Evolutionary conservation across 2,888 invertebrate genomes (phyloP).

Genomic region (Athalia circularis): DNA sequence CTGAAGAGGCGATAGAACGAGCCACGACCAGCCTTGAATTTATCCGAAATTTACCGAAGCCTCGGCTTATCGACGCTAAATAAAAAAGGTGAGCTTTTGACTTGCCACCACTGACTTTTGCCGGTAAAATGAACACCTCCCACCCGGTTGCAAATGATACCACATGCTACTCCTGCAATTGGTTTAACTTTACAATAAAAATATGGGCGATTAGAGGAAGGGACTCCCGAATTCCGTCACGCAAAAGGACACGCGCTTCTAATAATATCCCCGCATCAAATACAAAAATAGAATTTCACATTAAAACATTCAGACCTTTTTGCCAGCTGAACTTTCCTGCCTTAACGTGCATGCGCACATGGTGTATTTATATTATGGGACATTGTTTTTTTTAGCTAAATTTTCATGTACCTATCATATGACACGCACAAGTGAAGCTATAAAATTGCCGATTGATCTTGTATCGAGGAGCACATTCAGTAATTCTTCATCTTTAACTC

Average conservation of each 20-base stretch:
- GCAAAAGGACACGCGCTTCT: slow-evolving; percentile 8
- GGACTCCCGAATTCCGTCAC: slow-evolving; percentile 15
- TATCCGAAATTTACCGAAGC: background rate
- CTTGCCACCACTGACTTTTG: background rate
- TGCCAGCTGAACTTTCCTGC: background rate
- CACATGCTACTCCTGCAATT: background rate
- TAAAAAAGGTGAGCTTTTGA: slow-evolving; percentile 38
- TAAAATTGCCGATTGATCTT: no score
- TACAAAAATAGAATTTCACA: slow-evolving; percentile 43
- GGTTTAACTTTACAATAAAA: background rate
- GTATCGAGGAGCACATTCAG: no score
- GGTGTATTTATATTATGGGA: background rate
- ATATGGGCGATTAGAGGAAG: slow-evolving; percentile 9
- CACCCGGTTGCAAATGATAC: slow-evolving; percentile 11
- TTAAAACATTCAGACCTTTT: slow-evolving; percentile 10
- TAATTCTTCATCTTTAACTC: no score
- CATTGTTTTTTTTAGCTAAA: no score
- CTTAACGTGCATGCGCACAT: background rate
- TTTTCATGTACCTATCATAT: no score
- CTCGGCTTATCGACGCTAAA: slow-evolving; percentile 31
- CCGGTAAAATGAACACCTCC: background rate
- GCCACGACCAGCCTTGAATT: background rate
- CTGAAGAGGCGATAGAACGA: slow-evolving; percentile 6
- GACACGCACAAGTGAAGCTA: no score
- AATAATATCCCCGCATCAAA: slow-evolving; percentile 43